A percentile compares a stretch with the other conserved stretches of the same genome.
These are phyloP conservation scores for Caenorhabditis auriculariae DNA, from an alignment of 2,888 invertebrate genomes.

Conservation along the genomic window DNA sequence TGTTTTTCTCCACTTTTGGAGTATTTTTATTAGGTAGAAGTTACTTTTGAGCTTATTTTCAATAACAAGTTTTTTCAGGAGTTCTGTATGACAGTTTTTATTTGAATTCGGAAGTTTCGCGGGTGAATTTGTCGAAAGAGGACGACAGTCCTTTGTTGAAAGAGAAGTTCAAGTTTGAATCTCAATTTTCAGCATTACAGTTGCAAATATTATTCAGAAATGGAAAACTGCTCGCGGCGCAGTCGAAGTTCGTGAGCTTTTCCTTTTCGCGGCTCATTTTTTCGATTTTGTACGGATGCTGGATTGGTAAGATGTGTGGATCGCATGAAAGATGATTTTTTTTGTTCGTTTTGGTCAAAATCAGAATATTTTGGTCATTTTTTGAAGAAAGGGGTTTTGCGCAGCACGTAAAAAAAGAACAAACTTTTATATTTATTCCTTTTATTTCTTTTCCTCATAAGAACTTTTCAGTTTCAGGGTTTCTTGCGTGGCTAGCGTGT, in stretches of 20 bases:
- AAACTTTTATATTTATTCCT: too few species aligned
- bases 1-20: constrained; percentile 44
- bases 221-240: constrained; percentile 12
- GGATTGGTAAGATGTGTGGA: constrained; percentile 6
- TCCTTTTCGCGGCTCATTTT: constrained; percentile 27
- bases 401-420: too few species aligned
- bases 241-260: constrained; percentile 19
- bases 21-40: constrained; percentile 37
- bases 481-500: constrained; percentile 31
- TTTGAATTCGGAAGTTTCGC: too few species aligned
- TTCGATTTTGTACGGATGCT: constrained; percentile 11
- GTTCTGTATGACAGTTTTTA: constrained; percentile 41
- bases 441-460: too few species aligned
- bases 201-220: constrained; percentile 7
- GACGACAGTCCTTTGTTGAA: neutral
- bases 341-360: too few species aligned
- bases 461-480: too few species aligned
- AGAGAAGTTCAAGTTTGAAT: neutral
- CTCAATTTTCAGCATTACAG: neutral
- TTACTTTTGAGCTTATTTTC: constrained; percentile 2
- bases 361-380: too few species aligned
- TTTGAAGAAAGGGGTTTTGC: too few species aligned
- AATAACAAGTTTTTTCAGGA: constrained; percentile 14
- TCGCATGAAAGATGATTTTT: too few species aligned
- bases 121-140: too few species aligned